Percentiles rank a stretch among this genome's conserved stretches.
Conservation (phyloP, 2,113 vertebrate species). For the Corythornis cristatus region DNA sequence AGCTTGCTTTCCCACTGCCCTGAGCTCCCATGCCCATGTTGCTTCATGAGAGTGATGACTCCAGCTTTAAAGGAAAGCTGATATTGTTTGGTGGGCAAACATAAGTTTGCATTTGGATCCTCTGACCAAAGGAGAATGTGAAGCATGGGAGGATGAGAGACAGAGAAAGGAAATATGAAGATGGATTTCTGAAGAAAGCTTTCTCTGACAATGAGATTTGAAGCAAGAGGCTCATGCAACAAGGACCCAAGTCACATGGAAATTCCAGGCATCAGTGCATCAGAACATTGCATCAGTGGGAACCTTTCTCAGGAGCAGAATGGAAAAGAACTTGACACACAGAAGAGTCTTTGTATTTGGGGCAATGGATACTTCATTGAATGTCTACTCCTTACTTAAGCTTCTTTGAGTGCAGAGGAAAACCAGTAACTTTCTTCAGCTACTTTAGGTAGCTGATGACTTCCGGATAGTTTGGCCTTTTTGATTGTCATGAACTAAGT, state of each 20-base stretch:
- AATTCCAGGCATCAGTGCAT: neutral
- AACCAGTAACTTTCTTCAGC: neutral
- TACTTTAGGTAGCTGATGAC: neutral
- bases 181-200: neutral
- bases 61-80: neutral
- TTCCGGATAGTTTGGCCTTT: neutral
- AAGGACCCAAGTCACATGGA: neutral
- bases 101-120: neutral
- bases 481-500: neutral
- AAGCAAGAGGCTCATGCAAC: neutral
- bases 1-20: neutral
- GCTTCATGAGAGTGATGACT: neutral
- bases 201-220: neutral
- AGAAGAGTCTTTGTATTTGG: neutral
- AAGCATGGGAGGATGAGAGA: neutral
- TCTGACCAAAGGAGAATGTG: neutral
- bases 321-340: neutral
- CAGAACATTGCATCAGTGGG: neutral
- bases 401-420: neutral
- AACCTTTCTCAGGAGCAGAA: neutral
- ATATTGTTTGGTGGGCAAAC: neutral
- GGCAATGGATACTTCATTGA: neutral
- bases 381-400: neutral
- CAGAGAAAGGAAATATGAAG: neutral
- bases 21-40: neutral